These are phyloP conservation scores for Rhabdomys pumilio DNA, from an alignment of 2,797 vertebrate species.

Conservation along the genomic window DNA sequence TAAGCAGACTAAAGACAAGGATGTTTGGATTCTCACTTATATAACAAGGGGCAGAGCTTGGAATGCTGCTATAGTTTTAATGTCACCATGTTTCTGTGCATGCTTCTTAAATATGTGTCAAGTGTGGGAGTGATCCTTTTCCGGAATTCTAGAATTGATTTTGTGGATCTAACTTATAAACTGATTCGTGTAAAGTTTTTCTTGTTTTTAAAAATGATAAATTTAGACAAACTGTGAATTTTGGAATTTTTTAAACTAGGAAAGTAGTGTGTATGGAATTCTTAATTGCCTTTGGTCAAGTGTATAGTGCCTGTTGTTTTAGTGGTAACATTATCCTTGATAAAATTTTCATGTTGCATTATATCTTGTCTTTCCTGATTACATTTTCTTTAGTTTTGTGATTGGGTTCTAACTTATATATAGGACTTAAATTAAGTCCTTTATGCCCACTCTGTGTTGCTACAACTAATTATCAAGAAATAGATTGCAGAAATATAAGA, in stretches of 20 bases:
- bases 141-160: constrained; percentile 60
- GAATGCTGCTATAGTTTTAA: background rate
- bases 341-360: constrained; percentile 78
- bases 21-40: accelerated
- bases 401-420: background rate
- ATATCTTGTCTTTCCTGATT: constrained; percentile 9
- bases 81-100: background rate
- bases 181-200: constrained; percentile 44
- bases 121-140: constrained; percentile 39
- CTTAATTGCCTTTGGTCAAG: background rate
- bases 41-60: background rate
- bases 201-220: constrained; percentile 44
- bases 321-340: constrained; percentile 78
- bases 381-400: constrained; percentile 53
- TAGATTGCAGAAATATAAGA: background rate
- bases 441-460: background rate
- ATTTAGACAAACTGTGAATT: constrained; percentile 52
- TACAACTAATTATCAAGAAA: background rate
- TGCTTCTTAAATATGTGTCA: constrained; percentile 1
- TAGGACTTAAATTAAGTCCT: constrained; percentile 12
- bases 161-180: constrained; percentile 50
- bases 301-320: constrained; percentile 57
- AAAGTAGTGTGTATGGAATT: constrained; percentile 43
- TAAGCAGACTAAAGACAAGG: constrained; percentile 4
- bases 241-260: constrained; percentile 36